A percentile compares a stretch with the other conserved stretches of the same genome.
These are phyloP conservation scores for Leguminivora glycinivorella DNA, from an alignment of 1,140 invertebrate genomes.

Conservation along the genomic window DNA sequence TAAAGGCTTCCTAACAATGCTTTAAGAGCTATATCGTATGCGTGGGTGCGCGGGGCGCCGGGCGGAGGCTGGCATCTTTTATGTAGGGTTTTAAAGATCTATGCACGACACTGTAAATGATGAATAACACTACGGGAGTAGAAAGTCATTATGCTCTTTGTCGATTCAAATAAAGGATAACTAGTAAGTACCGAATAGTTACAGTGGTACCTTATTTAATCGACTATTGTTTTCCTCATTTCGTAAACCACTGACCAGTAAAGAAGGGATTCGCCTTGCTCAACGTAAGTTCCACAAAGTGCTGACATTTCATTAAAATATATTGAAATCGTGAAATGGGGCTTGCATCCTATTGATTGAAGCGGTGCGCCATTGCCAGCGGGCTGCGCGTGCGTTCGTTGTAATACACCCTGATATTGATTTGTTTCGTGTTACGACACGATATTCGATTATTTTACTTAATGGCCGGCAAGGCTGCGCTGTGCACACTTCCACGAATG, in stretches of 20 bases:
- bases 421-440: constrained; percentile 59
- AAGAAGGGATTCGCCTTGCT: constrained; percentile 50
- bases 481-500: constrained; percentile 31
- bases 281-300: constrained; percentile 66
- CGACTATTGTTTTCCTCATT: constrained; percentile 45
- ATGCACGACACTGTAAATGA: too few species aligned
- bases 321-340: constrained; percentile 76
- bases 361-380: constrained; percentile 46
- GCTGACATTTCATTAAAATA: constrained; percentile 75
- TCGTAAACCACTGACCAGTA: constrained; percentile 42
- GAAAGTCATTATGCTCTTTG: background rate
- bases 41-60: too few species aligned
- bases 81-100: too few species aligned
- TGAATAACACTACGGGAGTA: too few species aligned
- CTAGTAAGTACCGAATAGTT: background rate
- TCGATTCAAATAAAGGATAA: background rate
- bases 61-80: too few species aligned
- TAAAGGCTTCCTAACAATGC: too few species aligned
- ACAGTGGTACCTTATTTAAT: background rate
- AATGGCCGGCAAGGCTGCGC: constrained; percentile 32
- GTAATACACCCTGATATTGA: constrained; percentile 59
- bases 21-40: too few species aligned
- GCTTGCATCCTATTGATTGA: constrained; percentile 71
- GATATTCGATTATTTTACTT: constrained; percentile 41
- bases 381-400: constrained; percentile 59